Base-by-base conservation (phyloP, 2,888 invertebrate genomes). In the Ormia ochracea region DNA sequence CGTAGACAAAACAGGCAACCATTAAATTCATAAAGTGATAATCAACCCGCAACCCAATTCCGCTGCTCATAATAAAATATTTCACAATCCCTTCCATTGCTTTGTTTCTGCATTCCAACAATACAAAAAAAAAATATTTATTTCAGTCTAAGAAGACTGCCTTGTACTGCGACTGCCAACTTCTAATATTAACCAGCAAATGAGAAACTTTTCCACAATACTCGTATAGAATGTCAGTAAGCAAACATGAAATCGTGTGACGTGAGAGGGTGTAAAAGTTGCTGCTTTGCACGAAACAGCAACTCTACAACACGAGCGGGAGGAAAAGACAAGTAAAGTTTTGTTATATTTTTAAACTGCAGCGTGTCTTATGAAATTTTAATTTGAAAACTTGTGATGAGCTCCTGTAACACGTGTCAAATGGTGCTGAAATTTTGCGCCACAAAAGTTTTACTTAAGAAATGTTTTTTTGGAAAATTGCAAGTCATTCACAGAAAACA, bases 351-450 rank as follows among this genome's bases (percentile, higher is more conserved):
- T 56, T 72, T 72, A 66, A 54, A 56, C 70, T 68, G 81, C 75
- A 75, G 68, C 50, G 66, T 76, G 61, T 78, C 79, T 81, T 75
- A 66, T 76, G 72, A 78, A 78, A 78, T 81, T 78, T 81, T 82
- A 81, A 76, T 82, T 69, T 73, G 43, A 73, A 82, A 78, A 81
- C 75, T 81, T 70, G 63, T 65, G 76, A 78, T 76, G 56, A 72
- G 76, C 72, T 59, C 14, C 41, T 72, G 66, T 76, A 80, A 72
- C 81, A 81, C 81, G 82, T 82, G 81, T 77, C 81, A 81, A 81
- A 75, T 78, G 59, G 28, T 52, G 74, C 33, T 50, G 58, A 74
- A 63, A 31, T 52, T 28, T 26, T 28, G 4, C 6, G 14, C 21
- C 19, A 7, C 0, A 52, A 23, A 72, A 52, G 21, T 69, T 69